Evolutionary conservation across 2,113 vertebrate species (phyloP).

Genomic region (Pipa parva): DNA sequence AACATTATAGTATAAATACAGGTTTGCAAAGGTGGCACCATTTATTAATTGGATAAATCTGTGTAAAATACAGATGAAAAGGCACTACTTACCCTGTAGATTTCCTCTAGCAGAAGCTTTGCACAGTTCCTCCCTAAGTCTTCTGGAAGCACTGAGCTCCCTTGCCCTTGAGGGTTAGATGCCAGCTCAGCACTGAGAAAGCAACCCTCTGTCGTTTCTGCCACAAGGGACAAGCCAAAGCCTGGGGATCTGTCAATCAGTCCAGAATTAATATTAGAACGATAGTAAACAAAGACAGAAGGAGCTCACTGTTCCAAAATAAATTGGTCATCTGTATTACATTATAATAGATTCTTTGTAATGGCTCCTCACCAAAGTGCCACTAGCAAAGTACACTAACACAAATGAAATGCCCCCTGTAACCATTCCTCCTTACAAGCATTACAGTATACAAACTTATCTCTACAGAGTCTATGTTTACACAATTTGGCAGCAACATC

Average conservation of each 20-base stretch:
- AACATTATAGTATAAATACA: no score
- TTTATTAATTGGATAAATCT: neutral
- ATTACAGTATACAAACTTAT: neutral
- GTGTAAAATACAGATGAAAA: neutral
- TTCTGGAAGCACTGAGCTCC: constrained; percentile 77
- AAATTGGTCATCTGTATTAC: no score
- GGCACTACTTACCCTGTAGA: constrained; percentile 82
- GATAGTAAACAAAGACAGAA: no score
- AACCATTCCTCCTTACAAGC: neutral
- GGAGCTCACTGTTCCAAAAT: no score
- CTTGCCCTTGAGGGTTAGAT: constrained; percentile 87
- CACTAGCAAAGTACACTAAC: no score
- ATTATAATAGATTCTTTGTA: no score
- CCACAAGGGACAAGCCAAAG: constrained; percentile 85
- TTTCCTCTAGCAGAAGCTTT: constrained; percentile 86
- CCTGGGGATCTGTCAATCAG: constrained; percentile 97
- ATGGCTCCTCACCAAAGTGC: no score
- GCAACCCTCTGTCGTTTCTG: constrained; percentile 82
- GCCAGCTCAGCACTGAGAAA: constrained; percentile 85
- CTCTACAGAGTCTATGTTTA: neutral
- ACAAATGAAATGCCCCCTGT: no score
- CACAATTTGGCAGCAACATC: neutral
- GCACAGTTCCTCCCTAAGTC: constrained; percentile 87
- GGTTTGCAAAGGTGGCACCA: no score
- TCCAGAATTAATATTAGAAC: no score